Evolutionary conservation across 2,888 invertebrate species (phyloP), one percentile per base, ranked within the genome.

Genomic region (Sinodicranocentrus sp.): DNA sequence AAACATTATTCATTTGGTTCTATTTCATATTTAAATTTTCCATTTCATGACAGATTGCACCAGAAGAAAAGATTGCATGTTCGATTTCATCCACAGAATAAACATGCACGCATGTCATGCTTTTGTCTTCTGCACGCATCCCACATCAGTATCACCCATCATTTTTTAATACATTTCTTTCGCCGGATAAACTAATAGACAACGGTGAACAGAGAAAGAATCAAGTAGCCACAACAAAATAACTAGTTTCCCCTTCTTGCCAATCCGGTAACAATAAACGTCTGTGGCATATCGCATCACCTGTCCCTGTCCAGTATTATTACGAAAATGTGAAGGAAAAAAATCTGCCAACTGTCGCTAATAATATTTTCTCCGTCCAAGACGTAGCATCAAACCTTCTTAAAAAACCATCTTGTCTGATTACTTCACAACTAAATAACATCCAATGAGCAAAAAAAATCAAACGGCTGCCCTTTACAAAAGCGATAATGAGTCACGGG

Each of bases 271-370:
- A n/a, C n/a, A n/a, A n/a, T n/a, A n/a, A n/a, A n/a, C 33, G 33
- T 33, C 33, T 33, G 33, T 10, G 33, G 3, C 33, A 33, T 28
- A 79, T 79, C 79, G 59, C 79, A 71, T 61, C 70, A 70, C 79
- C 79, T 71, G 79, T 63, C 71, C 52, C 23, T 13, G 39, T 39
- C 39, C 5, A 13, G 39, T 8, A 39, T 8, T 8, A 39, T 8
- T 8, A 13, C 39, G 39, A 48, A n/a, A 70, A 63, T 57, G 43
- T 13, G 21, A 68, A n/a, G n/a, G n/a, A n/a, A n/a, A 78, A 79
- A 79, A 79, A 61, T 71, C 71, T 79, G 79, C 79, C 79, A 79
- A 79, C 79, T 79, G 79, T 79, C 79, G 79, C 79, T 79, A 79
- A 79, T 79, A 71, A 71, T 79, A 57, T 54, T 79, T 77, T 61